Evolutionary conservation across 2,797 vertebrate genomes (phyloP).

Genomic region (Cygnus olor): DNA sequence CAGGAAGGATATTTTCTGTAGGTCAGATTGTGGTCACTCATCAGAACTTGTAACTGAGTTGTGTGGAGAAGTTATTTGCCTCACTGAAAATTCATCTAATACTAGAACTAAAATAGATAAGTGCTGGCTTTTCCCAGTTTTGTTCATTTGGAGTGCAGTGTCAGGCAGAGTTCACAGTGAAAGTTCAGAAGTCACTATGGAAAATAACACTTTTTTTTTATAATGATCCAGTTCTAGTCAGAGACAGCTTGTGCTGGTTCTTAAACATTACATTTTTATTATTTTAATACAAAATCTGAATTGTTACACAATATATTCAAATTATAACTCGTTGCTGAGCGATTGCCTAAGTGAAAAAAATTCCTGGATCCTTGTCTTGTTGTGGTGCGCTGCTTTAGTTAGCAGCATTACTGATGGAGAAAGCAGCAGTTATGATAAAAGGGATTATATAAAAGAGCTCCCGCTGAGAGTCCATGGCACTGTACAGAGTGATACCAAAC

Average conservation of each 20-base stretch:
- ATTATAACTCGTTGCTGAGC: not conserved
- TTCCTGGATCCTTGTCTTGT: conserved; percentile 6
- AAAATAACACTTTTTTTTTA: not conserved
- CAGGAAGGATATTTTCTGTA: conserved; percentile 11
- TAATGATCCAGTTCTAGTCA: not conserved
- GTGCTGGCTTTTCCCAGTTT: not conserved
- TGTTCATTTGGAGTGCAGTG: not conserved
- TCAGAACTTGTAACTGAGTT: conserved; percentile 27
- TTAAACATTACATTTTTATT: not conserved
- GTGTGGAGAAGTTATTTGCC: not conserved
- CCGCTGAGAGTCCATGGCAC: not conserved
- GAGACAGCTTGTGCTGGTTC: not conserved
- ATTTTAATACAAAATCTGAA: not conserved
- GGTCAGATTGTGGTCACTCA: not conserved
- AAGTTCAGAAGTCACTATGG: not conserved
- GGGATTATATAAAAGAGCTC: conserved; percentile 39
- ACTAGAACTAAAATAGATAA: not conserved
- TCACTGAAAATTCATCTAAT: not conserved
- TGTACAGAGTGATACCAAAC: conserved; percentile 35
- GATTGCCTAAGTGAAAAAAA: conserved; percentile 18
- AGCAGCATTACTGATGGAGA: conserved; percentile 51
- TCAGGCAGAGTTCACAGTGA: not conserved
- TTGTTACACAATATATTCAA: not conserved
- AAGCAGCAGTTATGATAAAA: conserved; percentile 55
- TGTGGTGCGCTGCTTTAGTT: not conserved